Percentiles rank a stretch among this genome's conserved stretches.
These are phyloP conservation scores for Dryas iulia DNA, from an alignment of 1,140 invertebrate species.

Conservation along the genomic window DNA sequence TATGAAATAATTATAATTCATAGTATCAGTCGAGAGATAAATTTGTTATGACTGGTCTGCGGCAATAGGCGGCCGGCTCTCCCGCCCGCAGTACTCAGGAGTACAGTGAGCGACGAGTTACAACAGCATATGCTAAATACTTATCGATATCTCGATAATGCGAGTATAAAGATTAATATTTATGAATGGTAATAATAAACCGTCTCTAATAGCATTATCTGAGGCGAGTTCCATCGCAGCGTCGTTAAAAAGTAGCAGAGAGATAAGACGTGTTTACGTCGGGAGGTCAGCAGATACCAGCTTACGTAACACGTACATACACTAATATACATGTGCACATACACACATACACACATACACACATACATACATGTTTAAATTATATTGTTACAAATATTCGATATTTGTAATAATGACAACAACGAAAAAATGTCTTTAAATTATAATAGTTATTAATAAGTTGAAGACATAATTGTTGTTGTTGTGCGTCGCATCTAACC, in stretches of 20 bases:
- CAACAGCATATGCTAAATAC: not conserved
- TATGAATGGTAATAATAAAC: conserved; percentile 22
- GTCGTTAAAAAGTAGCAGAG: conserved; percentile 28
- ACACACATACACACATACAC: not conserved
- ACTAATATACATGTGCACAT: not conserved
- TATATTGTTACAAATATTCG: too few relatives aligned
- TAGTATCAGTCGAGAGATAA: not conserved
- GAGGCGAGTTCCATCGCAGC: conserved; percentile 13
- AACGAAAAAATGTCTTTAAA: too few relatives aligned
- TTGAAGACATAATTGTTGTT: too few relatives aligned
- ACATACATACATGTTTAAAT: not conserved
- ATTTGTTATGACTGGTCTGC: not conserved
- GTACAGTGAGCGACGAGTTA: not conserved
- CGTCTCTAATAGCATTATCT: conserved; percentile 22
- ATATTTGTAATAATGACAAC: too few relatives aligned
- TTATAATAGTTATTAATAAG: too few relatives aligned
- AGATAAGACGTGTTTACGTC: conserved; percentile 18
- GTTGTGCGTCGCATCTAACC: too few relatives aligned
- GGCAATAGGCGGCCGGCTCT: not conserved
- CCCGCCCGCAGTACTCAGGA: not conserved
- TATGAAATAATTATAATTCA: not conserved
- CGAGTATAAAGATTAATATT: conserved; percentile 17
- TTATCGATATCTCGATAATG: conserved; percentile 3
- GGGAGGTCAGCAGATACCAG: conserved; percentile 17
- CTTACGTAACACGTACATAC: conserved; percentile 22